A percentile compares a stretch with the other conserved stretches of the same genome.
phyloP scores from a whole-genome alignment of 64 coral and sea anemone species.

The Platygyra sinensis region DNA sequence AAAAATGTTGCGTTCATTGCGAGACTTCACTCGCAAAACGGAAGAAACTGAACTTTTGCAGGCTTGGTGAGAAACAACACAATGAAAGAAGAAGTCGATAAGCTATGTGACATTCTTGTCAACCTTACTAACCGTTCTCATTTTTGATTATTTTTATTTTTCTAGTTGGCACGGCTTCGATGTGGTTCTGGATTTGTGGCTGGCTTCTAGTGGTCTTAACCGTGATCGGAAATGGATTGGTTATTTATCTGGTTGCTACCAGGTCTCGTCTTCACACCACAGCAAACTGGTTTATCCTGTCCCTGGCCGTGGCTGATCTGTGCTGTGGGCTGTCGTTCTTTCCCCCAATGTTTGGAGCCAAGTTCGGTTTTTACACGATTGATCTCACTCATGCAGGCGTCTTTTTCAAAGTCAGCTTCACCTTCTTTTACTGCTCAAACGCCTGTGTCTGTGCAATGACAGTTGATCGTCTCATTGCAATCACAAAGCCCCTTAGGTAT shows the following conservation, averaged over 20 bases:
- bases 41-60: too few relatives aligned
- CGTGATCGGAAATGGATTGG: conserved; percentile 33
- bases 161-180: background rate
- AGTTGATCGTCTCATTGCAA: background rate
- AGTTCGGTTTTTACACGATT: background rate
- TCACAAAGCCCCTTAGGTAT: background rate
- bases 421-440: conserved; percentile 7
- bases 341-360: background rate
- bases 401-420: conserved; percentile 18
- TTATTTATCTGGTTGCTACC: conserved; percentile 13
- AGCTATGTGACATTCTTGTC: too few relatives aligned
- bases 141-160: background rate
- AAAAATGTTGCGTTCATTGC: too few relatives aligned
- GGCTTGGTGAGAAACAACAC: too few relatives aligned
- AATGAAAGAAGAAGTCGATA: too few relatives aligned
- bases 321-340: background rate
- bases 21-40: too few relatives aligned
- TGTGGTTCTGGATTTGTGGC: conserved; percentile 14
- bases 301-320: conserved; percentile 42
- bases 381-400: background rate
- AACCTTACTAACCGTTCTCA: too few relatives aligned
- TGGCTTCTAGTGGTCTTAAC: background rate
- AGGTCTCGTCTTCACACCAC: conserved; percentile 12
- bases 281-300: conserved; percentile 53
- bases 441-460: conserved; percentile 10